Evolutionary conservation across 2,797 vertebrate species (phyloP).

Genomic region (Argentina silus): DNA sequence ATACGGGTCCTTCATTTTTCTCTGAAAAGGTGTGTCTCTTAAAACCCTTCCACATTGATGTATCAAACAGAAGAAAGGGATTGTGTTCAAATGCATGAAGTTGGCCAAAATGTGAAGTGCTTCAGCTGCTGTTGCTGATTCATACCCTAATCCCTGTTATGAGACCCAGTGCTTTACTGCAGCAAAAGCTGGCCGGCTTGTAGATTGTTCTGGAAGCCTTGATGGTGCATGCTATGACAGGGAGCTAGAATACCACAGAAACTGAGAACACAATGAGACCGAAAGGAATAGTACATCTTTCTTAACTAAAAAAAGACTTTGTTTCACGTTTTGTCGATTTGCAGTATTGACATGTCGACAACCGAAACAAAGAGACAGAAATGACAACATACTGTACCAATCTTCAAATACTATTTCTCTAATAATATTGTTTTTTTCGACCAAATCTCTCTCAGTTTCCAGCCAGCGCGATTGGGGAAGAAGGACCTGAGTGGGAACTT

Average conservation of each 20-base stretch:
- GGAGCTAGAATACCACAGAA: not conserved
- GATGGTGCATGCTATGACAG: not conserved
- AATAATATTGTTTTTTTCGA: not conserved
- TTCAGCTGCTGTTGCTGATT: conserved; percentile 58
- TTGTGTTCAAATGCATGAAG: conserved; percentile 57
- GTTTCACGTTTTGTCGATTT: too few relatives aligned
- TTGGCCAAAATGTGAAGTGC: conserved; percentile 56
- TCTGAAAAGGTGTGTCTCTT: conserved; percentile 5
- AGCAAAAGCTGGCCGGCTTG: not conserved
- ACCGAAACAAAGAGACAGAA: too few relatives aligned
- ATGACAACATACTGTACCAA: not conserved
- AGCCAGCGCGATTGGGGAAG: conserved; percentile 49
- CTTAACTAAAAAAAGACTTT: too few relatives aligned
- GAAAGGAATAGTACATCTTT: not conserved
- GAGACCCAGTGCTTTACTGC: not conserved
- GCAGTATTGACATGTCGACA: too few relatives aligned
- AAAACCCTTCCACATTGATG: conserved; percentile 18
- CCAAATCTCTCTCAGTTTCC: conserved; percentile 33
- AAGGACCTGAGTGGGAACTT: conserved; percentile 95
- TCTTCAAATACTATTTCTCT: not conserved
- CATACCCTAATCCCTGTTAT: conserved; percentile 29
- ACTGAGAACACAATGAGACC: not conserved
- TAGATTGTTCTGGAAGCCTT: not conserved
- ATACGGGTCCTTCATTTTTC: conserved; percentile 38
- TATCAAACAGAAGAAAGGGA: conserved; percentile 52